A percentile compares a stretch with the other conserved stretches of the same genome.
Evolutionary conservation across 2,797 vertebrate species (phyloP).

Genomic region (Gymnocypris eckloni): DNA sequence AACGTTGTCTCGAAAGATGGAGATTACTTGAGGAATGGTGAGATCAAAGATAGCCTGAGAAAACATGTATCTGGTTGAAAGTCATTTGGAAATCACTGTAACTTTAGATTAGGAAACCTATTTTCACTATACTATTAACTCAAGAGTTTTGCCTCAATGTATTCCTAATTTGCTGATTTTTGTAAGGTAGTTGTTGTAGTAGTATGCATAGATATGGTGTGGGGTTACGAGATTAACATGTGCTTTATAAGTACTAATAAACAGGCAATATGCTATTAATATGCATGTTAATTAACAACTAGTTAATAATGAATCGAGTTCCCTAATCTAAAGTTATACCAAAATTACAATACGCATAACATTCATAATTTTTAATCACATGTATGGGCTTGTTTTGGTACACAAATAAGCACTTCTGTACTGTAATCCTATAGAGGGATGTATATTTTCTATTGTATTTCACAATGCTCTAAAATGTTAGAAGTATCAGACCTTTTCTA

Average conservation of each 20-base stretch:
- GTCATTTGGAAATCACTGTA: neutral
- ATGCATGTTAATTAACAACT: neutral
- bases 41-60: neutral
- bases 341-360: neutral
- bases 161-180: neutral
- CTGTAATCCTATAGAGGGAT: neutral
- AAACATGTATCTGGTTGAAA: neutral
- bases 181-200: no score
- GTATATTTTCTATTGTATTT: neutral
- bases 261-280: neutral
- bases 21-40: constrained; percentile 47
- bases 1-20: constrained; percentile 32
- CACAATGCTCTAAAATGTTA: neutral
- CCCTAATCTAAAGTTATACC: neutral
- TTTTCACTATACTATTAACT: neutral
- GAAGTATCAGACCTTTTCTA: constrained; percentile 1
- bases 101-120: neutral
- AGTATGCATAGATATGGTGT: neutral
- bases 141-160: neutral
- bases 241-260: neutral
- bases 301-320: neutral
- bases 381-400: neutral
- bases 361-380: neutral
- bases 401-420: neutral
- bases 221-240: neutral